Percentiles rank a stretch among this genome's conserved stretches.
Evolutionary conservation across 2,888 invertebrate genomes (phyloP).

Genomic region (Nephrotoma guestfalica): DNA sequence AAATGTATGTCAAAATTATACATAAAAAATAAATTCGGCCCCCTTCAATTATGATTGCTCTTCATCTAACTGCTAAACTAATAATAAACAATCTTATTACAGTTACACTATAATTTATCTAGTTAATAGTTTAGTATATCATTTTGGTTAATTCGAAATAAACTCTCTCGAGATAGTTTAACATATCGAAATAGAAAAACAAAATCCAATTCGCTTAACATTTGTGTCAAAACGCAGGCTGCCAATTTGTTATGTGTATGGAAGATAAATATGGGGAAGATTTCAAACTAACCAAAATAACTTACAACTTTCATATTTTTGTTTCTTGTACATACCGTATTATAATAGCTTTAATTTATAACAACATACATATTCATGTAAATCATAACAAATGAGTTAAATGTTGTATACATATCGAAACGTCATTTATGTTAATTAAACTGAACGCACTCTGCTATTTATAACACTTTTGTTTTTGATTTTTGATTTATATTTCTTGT

Average conservation of each 20-base stretch:
- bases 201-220: background rate
- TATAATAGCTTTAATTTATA: too few species aligned
- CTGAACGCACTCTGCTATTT: too few species aligned
- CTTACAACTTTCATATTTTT: background rate
- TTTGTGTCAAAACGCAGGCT: background rate
- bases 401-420: too few species aligned
- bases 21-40: background rate
- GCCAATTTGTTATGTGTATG: background rate
- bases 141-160: background rate
- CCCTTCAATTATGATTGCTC: background rate
- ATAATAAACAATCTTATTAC: background rate
- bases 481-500: too few species aligned
- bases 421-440: too few species aligned
- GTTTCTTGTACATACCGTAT: background rate
- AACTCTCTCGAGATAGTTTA: background rate
- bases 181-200: background rate
- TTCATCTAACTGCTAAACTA: background rate
- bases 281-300: background rate
- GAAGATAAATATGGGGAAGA: background rate
- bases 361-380: too few species aligned
- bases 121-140: background rate
- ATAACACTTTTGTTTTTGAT: too few species aligned
- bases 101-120: background rate
- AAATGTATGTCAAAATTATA: background rate
- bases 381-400: too few species aligned